A percentile compares a stretch with the other conserved stretches of the same genome.
These are phyloP conservation scores for Etheostoma nigrum DNA, from an alignment of 2,797 vertebrate species.

Conservation along the genomic window DNA sequence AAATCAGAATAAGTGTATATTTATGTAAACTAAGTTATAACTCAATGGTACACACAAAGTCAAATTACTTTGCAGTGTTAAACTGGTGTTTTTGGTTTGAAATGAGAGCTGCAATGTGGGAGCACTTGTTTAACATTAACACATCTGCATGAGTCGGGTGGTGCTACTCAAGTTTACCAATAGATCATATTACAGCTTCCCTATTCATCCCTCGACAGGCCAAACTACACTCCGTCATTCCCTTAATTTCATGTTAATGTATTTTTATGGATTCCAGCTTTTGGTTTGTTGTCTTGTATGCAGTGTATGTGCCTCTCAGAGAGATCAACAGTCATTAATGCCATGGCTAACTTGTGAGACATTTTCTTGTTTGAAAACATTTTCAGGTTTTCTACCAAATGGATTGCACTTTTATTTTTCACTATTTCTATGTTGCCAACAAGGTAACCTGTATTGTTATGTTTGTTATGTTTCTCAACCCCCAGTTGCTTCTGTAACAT, in stretches of 20 bases:
- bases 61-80: not conserved
- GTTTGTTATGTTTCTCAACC: not conserved
- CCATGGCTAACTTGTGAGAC: not conserved
- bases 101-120: not conserved
- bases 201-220: not conserved
- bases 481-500: not conserved
- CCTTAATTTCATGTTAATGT: no score
- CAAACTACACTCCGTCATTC: no score
- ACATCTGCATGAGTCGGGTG: not conserved
- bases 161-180: no score
- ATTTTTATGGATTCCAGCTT: not conserved
- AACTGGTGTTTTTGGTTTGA: not conserved
- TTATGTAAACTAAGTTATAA: conserved; percentile 38
- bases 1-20: conserved; percentile 38
- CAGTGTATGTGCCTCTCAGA: not conserved
- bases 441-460: not conserved
- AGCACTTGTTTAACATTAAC: not conserved
- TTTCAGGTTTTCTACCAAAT: not conserved
- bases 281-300: no score
- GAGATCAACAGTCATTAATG: not conserved
- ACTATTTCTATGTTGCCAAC: not conserved
- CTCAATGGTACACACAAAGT: not conserved
- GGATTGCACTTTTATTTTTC: not conserved
- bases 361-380: not conserved
- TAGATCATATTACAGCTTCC: not conserved